A percentile compares a stretch with the other conserved stretches of the same genome.
These are phyloP conservation scores for Stercorarius parasiticus DNA, from an alignment of 2,113 vertebrate species.

Conservation along the genomic window DNA sequence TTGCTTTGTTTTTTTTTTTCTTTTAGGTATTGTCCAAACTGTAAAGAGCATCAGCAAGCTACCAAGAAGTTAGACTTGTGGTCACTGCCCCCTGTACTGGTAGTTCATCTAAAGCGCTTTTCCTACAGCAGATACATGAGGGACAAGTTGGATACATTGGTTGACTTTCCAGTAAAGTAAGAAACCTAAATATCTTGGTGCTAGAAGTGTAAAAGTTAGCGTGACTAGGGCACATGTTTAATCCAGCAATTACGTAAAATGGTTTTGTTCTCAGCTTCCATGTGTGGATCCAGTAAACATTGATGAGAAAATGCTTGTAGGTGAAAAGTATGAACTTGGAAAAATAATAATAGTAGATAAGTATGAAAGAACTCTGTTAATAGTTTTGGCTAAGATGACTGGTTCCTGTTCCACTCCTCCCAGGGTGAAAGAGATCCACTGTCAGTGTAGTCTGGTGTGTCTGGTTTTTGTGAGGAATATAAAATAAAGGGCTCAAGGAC, in stretches of 20 bases:
- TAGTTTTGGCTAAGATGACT: background rate
- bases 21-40: conserved; percentile 96
- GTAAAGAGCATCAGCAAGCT: conserved; percentile 98
- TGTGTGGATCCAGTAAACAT: background rate
- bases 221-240: background rate
- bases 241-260: background rate
- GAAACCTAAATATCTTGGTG: conserved; percentile 3
- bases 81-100: conserved; percentile 93
- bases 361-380: background rate
- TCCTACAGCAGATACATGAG: conserved; percentile 99
- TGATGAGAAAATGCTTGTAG: background rate
- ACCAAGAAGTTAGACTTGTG: conserved; percentile 98
- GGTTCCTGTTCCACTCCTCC: background rate
- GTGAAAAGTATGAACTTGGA: background rate
- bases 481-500: background rate
- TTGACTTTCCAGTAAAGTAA: conserved; percentile 91
- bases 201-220: background rate
- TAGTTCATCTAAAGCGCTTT: conserved; percentile 97
- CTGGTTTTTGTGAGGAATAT: background rate
- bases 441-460: background rate
- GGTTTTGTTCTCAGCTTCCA: background rate
- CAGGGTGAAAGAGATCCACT: background rate
- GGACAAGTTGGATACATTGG: conserved; percentile 96
- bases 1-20: background rate
- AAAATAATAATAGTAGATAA: background rate